These are phyloP conservation scores for Piezodorus guildinii DNA, from an alignment of 1,140 invertebrate species.

Conservation along the genomic window DNA sequence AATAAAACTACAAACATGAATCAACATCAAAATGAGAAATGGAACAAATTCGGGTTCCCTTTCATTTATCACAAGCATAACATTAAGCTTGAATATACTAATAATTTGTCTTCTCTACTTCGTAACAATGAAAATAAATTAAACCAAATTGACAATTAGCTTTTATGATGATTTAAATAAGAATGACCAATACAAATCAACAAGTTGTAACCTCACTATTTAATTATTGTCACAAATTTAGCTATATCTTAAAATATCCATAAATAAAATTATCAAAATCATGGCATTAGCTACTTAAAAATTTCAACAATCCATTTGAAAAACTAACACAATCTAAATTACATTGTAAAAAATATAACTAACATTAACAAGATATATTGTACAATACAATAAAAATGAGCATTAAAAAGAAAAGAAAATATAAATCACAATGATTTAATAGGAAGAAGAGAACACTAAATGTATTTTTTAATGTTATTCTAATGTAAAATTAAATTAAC, in stretches of 20 bases:
- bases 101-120: no score
- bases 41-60: conserved; percentile 13
- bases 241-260: conserved; percentile 1
- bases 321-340: conserved; percentile 6
- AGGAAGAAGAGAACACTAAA: not conserved
- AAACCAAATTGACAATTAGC: no score
- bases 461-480: not conserved
- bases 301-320: not conserved
- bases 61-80: conserved; percentile 13
- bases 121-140: no score
- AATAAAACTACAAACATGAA: not conserved
- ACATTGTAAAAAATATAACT: not conserved
- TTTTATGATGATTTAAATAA: no score
- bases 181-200: not conserved
- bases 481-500: not conserved
- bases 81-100: not conserved
- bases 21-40: not conserved
- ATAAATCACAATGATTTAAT: not conserved
- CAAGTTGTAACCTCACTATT: not conserved
- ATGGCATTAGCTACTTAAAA: no score
- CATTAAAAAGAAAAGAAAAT: not conserved
- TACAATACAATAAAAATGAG: not conserved
- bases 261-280: no score
- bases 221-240: conserved; percentile 13
- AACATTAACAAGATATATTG: not conserved